A percentile compares a stretch with the other conserved stretches of the same genome.
phyloP scores from a whole-genome alignment of 1,140 invertebrate species.

The Zaprionus inermis region DNA sequence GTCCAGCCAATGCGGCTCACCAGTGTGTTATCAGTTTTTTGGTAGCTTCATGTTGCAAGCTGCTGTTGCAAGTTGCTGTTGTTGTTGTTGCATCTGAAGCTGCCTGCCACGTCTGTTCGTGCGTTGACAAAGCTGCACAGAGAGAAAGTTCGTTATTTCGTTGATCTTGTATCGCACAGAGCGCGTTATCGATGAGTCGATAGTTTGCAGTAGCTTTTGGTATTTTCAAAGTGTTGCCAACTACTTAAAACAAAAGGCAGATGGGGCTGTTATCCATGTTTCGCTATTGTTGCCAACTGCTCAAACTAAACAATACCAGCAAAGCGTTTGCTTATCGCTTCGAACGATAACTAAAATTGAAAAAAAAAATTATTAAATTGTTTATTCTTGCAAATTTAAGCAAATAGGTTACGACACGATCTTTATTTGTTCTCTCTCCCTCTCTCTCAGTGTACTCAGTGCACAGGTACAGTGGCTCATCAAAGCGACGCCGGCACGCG shows the following conservation, averaged over 20 bases:
- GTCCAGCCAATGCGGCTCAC: constrained; percentile 39
- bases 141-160: constrained; percentile 4
- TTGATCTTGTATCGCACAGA: not conserved
- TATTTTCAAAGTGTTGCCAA: not conserved
- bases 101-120: constrained; percentile 23
- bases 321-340: not conserved
- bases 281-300: not conserved
- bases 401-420: not conserved
- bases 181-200: not conserved
- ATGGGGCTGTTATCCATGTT: not conserved
- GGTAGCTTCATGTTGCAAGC: constrained; percentile 15
- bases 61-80: constrained; percentile 7
- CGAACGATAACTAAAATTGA: not conserved
- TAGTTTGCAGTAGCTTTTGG: not conserved
- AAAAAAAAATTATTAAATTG: not conserved
- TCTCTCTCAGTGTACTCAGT: constrained; percentile 25
- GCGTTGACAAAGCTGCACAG: constrained; percentile 58
- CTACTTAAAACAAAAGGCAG: not conserved
- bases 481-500: constrained; percentile 56
- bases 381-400: too few species aligned
- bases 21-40: constrained; percentile 70
- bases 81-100: constrained; percentile 19
- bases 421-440: too few species aligned
- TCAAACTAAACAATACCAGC: not conserved
- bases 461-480: constrained; percentile 45